Conservation (phyloP, 2,888 invertebrate genomes). For the Pseudolycoriella hygida region DNA sequence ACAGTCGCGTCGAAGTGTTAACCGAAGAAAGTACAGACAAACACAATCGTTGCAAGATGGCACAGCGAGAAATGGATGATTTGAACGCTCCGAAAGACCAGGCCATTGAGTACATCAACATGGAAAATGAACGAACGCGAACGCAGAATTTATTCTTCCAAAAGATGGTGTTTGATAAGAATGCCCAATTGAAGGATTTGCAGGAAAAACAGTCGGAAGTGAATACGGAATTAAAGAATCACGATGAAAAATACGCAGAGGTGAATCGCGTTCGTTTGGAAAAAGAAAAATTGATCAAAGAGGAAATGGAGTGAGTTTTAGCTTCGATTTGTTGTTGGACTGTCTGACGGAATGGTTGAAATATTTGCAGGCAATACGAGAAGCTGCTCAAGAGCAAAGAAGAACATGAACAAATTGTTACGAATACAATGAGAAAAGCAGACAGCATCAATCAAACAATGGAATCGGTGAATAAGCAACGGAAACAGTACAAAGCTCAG, state of each 20-base stretch:
- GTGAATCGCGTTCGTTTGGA: slow-evolving; percentile 30
- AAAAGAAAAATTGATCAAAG: slow-evolving; percentile 24
- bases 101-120: slow-evolving; percentile 55
- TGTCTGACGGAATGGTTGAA: background rate
- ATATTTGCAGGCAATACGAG: slow-evolving; percentile 36
- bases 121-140: slow-evolving; percentile 57
- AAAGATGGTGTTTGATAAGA: slow-evolving; percentile 36
- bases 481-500: slow-evolving; percentile 53
- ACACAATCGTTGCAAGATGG: slow-evolving; percentile 64
- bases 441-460: slow-evolving; percentile 47
- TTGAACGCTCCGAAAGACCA: slow-evolving; percentile 62
- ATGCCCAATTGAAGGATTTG: slow-evolving; percentile 30
- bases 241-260: slow-evolving; percentile 18
- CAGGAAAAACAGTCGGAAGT: slow-evolving; percentile 35
- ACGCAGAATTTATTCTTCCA: slow-evolving; percentile 56
- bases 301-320: slow-evolving; percentile 25
- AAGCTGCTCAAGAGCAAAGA: slow-evolving; percentile 38
- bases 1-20: slow-evolving; percentile 51
- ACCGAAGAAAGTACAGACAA: slow-evolving; percentile 61
- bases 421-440: slow-evolving; percentile 44
- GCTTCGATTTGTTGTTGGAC: background rate
- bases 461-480: slow-evolving; percentile 48
- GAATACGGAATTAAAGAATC: slow-evolving; percentile 31
- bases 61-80: slow-evolving; percentile 64
- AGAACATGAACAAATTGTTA: slow-evolving; percentile 38